These are phyloP conservation scores for Clarias magur DNA, from an alignment of 2,113 vertebrate species.

Conservation along the genomic window DNA sequence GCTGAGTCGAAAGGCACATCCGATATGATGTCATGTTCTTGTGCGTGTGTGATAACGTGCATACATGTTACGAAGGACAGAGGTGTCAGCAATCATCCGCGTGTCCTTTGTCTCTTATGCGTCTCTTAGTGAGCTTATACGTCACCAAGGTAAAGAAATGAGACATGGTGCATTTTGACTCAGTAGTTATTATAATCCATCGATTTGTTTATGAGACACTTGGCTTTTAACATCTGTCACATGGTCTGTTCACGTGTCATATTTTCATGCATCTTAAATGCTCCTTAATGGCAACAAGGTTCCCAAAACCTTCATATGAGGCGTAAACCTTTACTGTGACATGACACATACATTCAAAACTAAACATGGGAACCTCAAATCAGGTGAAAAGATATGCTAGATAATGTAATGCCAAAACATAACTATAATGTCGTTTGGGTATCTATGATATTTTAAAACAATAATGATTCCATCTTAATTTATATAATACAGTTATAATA, in stretches of 20 bases:
- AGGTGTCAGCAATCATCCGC: slow-evolving; percentile 16
- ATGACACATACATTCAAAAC: no score
- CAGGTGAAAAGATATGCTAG: no score
- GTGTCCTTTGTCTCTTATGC: neutral
- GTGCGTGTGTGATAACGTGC: neutral
- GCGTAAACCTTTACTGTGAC: no score
- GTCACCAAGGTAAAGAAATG: neutral
- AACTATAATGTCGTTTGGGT: no score
- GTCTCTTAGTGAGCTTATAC: no score
- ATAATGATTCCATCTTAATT: no score
- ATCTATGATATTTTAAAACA: no score
- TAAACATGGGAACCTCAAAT: no score
- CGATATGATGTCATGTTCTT: slow-evolving; percentile 26
- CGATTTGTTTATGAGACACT: neutral
- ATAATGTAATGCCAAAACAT: no score
- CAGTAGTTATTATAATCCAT: neutral
- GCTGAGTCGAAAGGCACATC: neutral
- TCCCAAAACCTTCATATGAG: neutral
- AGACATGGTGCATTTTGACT: neutral
- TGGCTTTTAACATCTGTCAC: neutral
- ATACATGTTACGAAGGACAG: neutral
- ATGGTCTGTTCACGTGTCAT: neutral
- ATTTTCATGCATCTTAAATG: neutral
- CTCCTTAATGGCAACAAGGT: neutral
- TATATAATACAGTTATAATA: no score